Conservation (phyloP, 2,888 invertebrate genomes). For the Standfussiana lucernea region DNA sequence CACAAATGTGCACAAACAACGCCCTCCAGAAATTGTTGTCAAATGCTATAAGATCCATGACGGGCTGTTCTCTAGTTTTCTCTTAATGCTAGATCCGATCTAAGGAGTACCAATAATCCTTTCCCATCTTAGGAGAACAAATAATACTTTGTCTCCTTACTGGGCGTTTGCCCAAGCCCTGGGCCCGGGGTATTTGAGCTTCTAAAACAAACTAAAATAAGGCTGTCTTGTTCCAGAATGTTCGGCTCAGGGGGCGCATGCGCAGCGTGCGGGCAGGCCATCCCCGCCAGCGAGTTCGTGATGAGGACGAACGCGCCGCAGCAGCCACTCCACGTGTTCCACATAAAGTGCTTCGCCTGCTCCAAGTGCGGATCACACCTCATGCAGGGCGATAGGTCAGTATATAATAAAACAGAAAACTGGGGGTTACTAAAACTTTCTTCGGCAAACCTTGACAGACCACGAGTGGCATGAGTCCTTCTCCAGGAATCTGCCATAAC, state of each 20-base stretch:
- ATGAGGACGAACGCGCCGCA: constrained; percentile 94
- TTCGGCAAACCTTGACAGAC: neutral
- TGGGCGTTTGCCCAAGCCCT: constrained; percentile 42
- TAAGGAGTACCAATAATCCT: neutral
- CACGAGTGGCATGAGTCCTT: too few relatives aligned
- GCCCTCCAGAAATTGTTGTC: too few relatives aligned
- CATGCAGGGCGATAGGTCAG: constrained; percentile 96
- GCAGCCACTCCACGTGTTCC: constrained; percentile 94
- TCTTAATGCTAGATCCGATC: neutral
- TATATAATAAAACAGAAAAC: neutral
- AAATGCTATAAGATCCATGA: neutral
- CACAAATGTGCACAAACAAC: neutral
- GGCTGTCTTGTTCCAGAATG: constrained; percentile 92
- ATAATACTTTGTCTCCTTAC: constrained; percentile 29
- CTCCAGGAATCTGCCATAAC: too few relatives aligned
- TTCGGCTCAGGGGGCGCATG: constrained; percentile 97
- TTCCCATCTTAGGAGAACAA: constrained; percentile 32
- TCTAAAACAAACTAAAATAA: constrained; percentile 55
- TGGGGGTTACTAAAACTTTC: neutral
- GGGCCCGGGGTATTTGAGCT: constrained; percentile 61
- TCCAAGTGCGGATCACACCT: constrained; percentile 97
- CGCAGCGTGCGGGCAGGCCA: constrained; percentile 97
- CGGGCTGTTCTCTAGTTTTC: neutral
- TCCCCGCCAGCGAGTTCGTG: constrained; percentile 98
- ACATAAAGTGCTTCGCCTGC: constrained; percentile 98